A percentile compares a stretch with the other conserved stretches of the same genome.
phyloP scores from a whole-genome alignment of 2,113 vertebrate species.

The Xyliphius kryptos region DNA sequence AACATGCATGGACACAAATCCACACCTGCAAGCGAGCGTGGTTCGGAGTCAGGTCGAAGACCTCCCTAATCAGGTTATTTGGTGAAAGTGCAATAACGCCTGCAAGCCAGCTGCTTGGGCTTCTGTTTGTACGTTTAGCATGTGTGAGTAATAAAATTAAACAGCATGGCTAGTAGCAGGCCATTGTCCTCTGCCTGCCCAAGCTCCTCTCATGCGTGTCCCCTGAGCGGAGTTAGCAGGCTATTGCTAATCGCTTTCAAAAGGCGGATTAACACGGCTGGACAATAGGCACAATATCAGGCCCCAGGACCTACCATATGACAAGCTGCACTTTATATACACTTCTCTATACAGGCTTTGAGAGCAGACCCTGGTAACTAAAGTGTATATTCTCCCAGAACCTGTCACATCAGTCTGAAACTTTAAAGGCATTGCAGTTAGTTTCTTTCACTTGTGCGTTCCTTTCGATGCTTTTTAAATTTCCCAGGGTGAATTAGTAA shows the following conservation, averaged over 20 bases:
- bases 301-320: slow-evolving; percentile 57
- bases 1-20: neutral
- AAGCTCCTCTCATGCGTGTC: slow-evolving; percentile 39
- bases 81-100: slow-evolving; percentile 24
- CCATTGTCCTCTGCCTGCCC: slow-evolving; percentile 61
- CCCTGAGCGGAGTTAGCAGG: slow-evolving; percentile 50
- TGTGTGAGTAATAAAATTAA: slow-evolving; percentile 63
- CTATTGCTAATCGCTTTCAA: slow-evolving; percentile 66
- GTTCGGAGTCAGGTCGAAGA: slow-evolving; percentile 31
- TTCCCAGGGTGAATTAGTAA: neutral
- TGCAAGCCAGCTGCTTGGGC: slow-evolving; percentile 39
- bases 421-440: neutral
- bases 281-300: slow-evolving; percentile 59
- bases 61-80: slow-evolving; percentile 40
- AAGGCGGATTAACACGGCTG: slow-evolving; percentile 57
- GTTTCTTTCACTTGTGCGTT: too few species aligned
- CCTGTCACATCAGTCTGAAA: neutral
- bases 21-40: neutral
- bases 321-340: slow-evolving; percentile 15
- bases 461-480: neutral
- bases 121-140: slow-evolving; percentile 34
- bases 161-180: slow-evolving; percentile 58
- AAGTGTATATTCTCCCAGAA: neutral
- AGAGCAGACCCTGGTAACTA: too few species aligned
- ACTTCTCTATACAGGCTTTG: neutral